Conservation (phyloP, 2,888 invertebrate genomes). For the Meta bourneti region DNA sequence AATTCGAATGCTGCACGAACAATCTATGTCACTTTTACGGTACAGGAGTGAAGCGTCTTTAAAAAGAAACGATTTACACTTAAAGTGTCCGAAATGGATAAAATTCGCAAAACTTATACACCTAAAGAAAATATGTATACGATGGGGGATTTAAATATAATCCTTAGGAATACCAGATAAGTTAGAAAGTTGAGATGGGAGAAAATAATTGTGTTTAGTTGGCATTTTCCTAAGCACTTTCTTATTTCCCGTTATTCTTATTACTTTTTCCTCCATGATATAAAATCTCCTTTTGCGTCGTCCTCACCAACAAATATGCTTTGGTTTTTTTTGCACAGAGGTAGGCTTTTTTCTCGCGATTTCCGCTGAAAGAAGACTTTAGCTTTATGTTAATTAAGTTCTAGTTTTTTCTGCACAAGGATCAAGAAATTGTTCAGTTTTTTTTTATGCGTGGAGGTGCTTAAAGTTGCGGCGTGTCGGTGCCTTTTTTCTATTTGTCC, state of each 20-base stretch:
- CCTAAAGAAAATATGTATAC: conserved; percentile 26
- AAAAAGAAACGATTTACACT: conserved; percentile 27
- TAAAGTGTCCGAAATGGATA: conserved; percentile 44
- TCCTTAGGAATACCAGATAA: conserved; percentile 46
- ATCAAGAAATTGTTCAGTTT: background rate
- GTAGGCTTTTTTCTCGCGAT: background rate
- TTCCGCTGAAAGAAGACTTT: conserved; percentile 9
- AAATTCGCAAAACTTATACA: conserved; percentile 33
- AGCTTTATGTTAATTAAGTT: conserved; percentile 53
- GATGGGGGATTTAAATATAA: conserved; percentile 43
- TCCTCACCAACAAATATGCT: conserved; percentile 12
- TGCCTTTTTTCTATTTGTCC: background rate
- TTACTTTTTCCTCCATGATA: conserved; percentile 1
- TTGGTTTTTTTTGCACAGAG: conserved; percentile 35
- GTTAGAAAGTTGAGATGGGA: conserved; percentile 21
- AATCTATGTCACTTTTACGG: conserved; percentile 29
- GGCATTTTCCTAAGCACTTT: conserved; percentile 32
- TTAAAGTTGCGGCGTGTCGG: conserved; percentile 15
- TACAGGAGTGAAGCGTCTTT: background rate
- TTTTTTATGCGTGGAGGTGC: conserved; percentile 9
- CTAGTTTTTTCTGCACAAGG: conserved; percentile 16
- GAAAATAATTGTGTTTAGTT: conserved; percentile 58
- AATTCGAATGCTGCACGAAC: conserved; percentile 24
- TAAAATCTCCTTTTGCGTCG: conserved; percentile 16
- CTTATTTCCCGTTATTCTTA: conserved; percentile 24